These are phyloP conservation scores for Lithosia quadra DNA, from an alignment of 2,888 invertebrate species.

Conservation along the genomic window DNA sequence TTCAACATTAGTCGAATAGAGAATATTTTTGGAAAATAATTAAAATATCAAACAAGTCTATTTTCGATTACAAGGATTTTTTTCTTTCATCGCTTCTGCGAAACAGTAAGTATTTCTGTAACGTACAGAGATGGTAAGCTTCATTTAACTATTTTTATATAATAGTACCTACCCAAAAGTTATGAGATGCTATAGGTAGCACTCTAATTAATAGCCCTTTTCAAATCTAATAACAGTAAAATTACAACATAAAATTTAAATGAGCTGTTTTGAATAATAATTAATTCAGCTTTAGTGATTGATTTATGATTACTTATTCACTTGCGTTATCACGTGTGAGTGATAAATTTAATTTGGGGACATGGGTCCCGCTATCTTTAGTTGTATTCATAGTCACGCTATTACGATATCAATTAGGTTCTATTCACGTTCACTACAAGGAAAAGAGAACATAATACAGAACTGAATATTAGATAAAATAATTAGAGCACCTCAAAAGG, in stretches of 20 bases:
- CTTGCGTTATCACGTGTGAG: slow-evolving; percentile 39
- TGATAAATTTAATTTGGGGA: slow-evolving; percentile 35
- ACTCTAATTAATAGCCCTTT: not conserved
- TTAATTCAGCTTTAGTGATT: slow-evolving; percentile 25
- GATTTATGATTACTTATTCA: slow-evolving; percentile 43
- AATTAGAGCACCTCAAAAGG: too few species aligned
- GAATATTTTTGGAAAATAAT: too few species aligned
- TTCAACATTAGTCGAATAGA: too few species aligned
- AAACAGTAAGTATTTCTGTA: too few species aligned
- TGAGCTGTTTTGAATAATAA: slow-evolving; percentile 21
- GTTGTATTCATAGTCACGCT: slow-evolving; percentile 53
- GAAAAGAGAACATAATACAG: not conserved
- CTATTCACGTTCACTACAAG: not conserved
- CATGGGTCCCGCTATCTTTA: slow-evolving; percentile 21
- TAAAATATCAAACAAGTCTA: too few species aligned
- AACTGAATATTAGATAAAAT: too few species aligned
- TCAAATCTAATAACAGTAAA: not conserved
- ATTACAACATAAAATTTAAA: slow-evolving; percentile 27
- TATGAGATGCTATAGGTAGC: too few species aligned
- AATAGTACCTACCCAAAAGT: too few species aligned
- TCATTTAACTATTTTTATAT: too few species aligned
- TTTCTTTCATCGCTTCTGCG: too few species aligned
- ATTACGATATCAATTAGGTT: slow-evolving; percentile 44
- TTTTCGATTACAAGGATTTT: too few species aligned
- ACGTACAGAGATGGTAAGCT: too few species aligned